Conservation (phyloP, 2,888 invertebrate species). For the Amphipoea lucens region DNA sequence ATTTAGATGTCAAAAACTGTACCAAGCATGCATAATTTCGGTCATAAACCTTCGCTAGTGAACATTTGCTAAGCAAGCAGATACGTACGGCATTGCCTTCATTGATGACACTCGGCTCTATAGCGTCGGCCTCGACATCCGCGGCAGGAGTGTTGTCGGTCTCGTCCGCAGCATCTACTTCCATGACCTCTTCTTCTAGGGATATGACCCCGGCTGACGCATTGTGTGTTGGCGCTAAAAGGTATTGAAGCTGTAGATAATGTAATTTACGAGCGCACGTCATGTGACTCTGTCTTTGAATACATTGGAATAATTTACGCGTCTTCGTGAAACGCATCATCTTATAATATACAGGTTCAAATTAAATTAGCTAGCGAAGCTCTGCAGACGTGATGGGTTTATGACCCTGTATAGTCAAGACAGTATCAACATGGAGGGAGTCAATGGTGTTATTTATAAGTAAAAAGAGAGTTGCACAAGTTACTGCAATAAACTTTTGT, state of each 20-base stretch:
- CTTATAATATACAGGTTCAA: neutral
- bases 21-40: neutral
- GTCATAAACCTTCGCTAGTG: neutral
- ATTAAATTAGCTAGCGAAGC: too few relatives aligned
- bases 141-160: conserved; percentile 9
- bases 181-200: conserved; percentile 73
- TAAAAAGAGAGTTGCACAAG: neutral
- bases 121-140: conserved; percentile 27
- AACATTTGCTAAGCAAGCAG: neutral
- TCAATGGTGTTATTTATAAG: neutral
- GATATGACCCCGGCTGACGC: conserved; percentile 55
- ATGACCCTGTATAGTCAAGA: neutral
- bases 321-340: neutral
- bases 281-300: neutral
- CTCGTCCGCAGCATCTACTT: conserved; percentile 65
- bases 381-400: too few relatives aligned
- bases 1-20: neutral
- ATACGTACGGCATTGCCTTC: conserved; percentile 45
- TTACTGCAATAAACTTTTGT: too few relatives aligned
- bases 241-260: neutral
- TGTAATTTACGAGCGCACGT: neutral
- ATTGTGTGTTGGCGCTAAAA: conserved; percentile 32
- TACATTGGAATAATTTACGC: neutral
- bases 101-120: conserved; percentile 27
- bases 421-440: neutral